These are phyloP conservation scores for Torymus tubicola DNA, from an alignment of 2,888 invertebrate species.

Conservation along the genomic window DNA sequence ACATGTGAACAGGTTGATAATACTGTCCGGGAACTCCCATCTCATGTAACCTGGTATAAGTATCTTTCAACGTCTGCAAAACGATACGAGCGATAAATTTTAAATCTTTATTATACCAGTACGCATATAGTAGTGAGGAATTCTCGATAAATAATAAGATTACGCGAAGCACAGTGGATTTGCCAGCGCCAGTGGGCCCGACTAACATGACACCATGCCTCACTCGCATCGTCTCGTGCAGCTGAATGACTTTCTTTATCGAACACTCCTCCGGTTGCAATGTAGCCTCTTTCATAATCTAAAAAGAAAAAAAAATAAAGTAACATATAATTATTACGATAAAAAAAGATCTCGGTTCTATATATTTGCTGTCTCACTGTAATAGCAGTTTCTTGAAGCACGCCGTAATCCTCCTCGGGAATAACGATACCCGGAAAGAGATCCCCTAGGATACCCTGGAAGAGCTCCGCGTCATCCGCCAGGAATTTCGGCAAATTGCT, in stretches of 20 bases:
- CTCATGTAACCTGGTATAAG: conserved; percentile 82
- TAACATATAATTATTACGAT: background rate
- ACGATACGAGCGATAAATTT: conserved; percentile 13
- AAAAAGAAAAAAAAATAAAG: conserved; percentile 14
- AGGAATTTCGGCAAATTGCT: conserved; percentile 94
- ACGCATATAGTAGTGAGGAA: background rate
- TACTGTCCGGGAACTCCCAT: conserved; percentile 79
- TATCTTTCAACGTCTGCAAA: conserved; percentile 83
- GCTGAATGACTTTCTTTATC: conserved; percentile 87
- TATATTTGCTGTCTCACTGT: conserved; percentile 62
- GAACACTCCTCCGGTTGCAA: conserved; percentile 83
- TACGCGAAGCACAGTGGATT: conserved; percentile 86
- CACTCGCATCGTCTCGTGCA: conserved; percentile 94
- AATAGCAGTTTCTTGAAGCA: conserved; percentile 82
- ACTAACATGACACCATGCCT: conserved; percentile 96
- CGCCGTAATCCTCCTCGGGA: conserved; percentile 88
- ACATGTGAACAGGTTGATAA: conserved; percentile 86
- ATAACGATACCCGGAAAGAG: conserved; percentile 90
- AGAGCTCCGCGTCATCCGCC: conserved; percentile 88
- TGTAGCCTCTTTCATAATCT: conserved; percentile 79
- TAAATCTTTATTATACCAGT: background rate
- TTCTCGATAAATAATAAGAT: conserved; percentile 60
- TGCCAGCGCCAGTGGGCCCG: conserved; percentile 93
- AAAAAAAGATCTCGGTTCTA: background rate
- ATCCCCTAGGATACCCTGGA: conserved; percentile 92